Evolutionary conservation across 2,888 invertebrate species (phyloP).

Genomic region (Amitus sp.): DNA sequence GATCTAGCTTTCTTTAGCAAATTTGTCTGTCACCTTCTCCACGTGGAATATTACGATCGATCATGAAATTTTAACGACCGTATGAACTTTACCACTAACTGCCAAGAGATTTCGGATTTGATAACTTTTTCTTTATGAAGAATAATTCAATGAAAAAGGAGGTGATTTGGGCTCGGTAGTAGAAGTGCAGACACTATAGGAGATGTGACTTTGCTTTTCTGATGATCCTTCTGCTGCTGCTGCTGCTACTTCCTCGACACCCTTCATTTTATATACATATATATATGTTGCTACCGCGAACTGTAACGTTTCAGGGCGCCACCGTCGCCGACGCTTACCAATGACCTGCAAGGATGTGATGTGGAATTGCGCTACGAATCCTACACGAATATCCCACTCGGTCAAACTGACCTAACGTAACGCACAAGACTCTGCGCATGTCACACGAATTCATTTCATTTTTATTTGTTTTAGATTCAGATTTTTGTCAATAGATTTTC

Average conservation of each 20-base stretch:
- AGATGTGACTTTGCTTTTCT: neutral
- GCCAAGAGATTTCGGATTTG: neutral
- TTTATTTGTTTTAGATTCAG: neutral
- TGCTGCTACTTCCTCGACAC: slow-evolving; percentile 24
- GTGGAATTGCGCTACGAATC: slow-evolving; percentile 24
- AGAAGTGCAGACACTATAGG: neutral
- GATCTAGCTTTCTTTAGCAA: no score
- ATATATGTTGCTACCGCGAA: slow-evolving; percentile 24
- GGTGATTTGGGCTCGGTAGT: no score
- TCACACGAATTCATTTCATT: neutral
- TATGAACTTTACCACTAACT: neutral
- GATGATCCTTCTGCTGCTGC: slow-evolving; percentile 26
- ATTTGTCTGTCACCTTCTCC: no score
- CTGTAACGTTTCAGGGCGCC: slow-evolving; percentile 34
- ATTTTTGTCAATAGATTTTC: neutral
- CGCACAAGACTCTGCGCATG: neutral
- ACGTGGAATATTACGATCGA: neutral
- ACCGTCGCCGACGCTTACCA: slow-evolving; percentile 27
- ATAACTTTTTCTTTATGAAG: no score
- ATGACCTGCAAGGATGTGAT: slow-evolving; percentile 20
- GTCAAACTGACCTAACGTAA: slow-evolving; percentile 29
- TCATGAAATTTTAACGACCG: neutral
- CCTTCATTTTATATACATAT: no score
- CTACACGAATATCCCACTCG: neutral
- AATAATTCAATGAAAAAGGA: no score